Percentiles rank a stretch among this genome's conserved stretches.
phyloP scores from a whole-genome alignment of 2,888 invertebrate species.

The Harpagoxenus sublaevis region DNA sequence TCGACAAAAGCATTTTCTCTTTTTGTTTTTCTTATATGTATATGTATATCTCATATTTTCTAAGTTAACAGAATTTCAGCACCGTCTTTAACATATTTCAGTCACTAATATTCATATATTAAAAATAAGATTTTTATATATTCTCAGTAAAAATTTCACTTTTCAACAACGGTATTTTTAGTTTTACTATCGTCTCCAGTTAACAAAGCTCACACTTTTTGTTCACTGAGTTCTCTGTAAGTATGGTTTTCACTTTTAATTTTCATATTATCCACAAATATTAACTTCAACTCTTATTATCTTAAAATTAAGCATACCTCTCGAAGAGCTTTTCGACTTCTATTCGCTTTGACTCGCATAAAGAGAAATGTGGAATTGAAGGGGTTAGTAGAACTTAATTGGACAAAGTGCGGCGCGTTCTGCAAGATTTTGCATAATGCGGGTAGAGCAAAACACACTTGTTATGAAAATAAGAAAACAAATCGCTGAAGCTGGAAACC shows the following conservation, averaged over 20 bases:
- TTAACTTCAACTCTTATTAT: neutral
- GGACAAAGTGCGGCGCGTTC: constrained; percentile 26
- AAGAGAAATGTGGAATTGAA: neutral
- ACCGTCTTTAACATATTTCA: neutral
- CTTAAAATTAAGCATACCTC: neutral
- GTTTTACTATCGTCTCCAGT: neutral
- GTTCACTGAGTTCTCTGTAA: neutral
- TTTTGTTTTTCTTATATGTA: constrained; percentile 15
- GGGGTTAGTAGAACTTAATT: constrained; percentile 33
- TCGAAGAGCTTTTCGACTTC: constrained; percentile 15
- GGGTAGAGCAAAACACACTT: constrained; percentile 26
- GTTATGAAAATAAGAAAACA: constrained; percentile 48
- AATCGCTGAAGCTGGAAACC: constrained; percentile 32
- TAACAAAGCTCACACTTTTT: neutral
- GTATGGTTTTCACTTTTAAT: neutral
- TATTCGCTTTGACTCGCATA: constrained; percentile 1
- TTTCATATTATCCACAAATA: neutral
- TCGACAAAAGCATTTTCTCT: constrained; percentile 7
- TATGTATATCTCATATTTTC: neutral
- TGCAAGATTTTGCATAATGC: constrained; percentile 43
- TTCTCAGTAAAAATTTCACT: neutral
- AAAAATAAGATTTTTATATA: neutral
- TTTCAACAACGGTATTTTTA: neutral
- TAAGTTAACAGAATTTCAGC: neutral
- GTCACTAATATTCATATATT: neutral